Base-by-base conservation (phyloP, 2,888 invertebrate species). In the Hirtodrosophila cameraria region DNA sequence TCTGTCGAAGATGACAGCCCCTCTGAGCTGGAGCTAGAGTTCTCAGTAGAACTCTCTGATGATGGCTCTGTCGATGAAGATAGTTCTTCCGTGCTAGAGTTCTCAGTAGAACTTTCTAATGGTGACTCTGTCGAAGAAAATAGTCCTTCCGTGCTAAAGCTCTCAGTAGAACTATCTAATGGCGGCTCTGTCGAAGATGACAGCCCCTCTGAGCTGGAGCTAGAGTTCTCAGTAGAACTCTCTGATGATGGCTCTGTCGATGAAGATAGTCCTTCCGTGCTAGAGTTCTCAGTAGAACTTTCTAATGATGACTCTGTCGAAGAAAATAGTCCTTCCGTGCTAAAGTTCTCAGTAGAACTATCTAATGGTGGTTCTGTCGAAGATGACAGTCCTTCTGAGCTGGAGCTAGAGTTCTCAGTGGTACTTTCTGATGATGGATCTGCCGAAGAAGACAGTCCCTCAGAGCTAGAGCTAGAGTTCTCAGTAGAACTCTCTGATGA, bases 41-140 rank as follows among this genome's bases (percentile, higher is more conserved):
- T 8, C 1, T 49, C 49, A 1, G 42, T 36, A 11, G 53, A 53
- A 13, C 11, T 35, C 11, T 38, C 52, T n/a, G 38, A 12, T 9
- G 55, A 20, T 7, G 15, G 2, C 3, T 28, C 31, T 1, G 27
- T 27, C 12, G 48, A 9, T 12, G 42, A 25, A 16, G 52, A 35
- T 9, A 33, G 42, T 16, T 1, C 12, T 3, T 39, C 31, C 4
- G 27, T 18, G 8, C 9, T 33, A 1, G 42, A 25, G 1, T 7
- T 8, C 2, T 12, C 42, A 16, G 28, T 28, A 0, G 43, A 20
- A 9, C 8, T 54, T 11, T 48, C 39, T 5, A 2, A 11, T 7
- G 13, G 5, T 35, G 42, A n/a, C n/a, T n/a, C 31, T 12, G 27
- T 9, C 9, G 42, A 4, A 28, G 52, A 31, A 9, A 12, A 11